phyloP scores from a whole-genome alignment of 2,113 vertebrate species.

The Ptyas mucosa region DNA sequence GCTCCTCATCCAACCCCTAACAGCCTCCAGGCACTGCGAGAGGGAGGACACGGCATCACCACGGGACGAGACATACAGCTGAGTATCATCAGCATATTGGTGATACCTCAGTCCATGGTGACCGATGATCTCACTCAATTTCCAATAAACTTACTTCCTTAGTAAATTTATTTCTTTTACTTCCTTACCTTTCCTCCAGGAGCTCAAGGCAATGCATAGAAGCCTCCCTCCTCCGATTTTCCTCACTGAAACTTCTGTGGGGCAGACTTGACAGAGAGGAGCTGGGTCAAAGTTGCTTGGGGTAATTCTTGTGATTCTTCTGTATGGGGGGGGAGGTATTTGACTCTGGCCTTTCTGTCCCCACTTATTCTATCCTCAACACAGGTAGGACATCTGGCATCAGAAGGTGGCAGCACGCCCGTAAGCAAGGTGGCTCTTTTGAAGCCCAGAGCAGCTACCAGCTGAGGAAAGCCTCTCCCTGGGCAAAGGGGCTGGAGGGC shows the following conservation, averaged over 20 bases:
- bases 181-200: neutral
- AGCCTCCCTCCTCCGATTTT: neutral
- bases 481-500: no score
- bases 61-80: no score
- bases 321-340: neutral
- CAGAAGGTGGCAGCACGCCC: neutral
- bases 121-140: neutral
- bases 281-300: neutral
- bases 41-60: no score
- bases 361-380: neutral
- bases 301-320: neutral
- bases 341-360: neutral
- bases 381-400: neutral
- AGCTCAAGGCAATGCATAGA: neutral
- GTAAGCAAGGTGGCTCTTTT: neutral
- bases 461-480: neutral
- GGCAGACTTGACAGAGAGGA: neutral
- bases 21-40: no score
- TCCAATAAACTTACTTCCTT: neutral
- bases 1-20: no score
- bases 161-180: neutral
- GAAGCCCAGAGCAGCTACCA: neutral
- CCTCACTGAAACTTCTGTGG: neutral
- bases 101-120: no score
- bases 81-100: no score